Base-by-base conservation (phyloP, 2,888 invertebrate genomes). In the Aelia acuminata region DNA sequence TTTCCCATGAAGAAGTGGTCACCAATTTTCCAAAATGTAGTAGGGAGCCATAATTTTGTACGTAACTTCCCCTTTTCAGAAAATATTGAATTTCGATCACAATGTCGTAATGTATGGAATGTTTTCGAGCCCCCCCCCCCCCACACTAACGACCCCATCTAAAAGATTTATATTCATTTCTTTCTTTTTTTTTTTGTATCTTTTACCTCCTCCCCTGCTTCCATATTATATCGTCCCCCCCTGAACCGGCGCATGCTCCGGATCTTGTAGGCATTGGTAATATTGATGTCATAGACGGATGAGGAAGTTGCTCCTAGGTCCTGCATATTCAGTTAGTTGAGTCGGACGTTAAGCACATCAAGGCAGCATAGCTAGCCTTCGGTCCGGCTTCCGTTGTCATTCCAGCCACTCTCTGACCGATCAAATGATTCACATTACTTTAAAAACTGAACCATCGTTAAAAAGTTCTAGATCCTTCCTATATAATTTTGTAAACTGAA, bases 241-340 rank as follows among this genome's bases (percentile, higher is more conserved):
- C 10, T 43, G 43, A 10, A 43, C 43, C 43, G 43, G 43, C 10
- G 4, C 7, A 43, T 63, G 63, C 31, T 63, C 26, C 63, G 31
- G 63, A 63, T 70, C 31, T 35, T 20, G 63, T 15, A 35, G 63
- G 63, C 63, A 70, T 31, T 70, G 31, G 35, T 18, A 20, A 7
- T n/a, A n/a, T n/a, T 70, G 63, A 70, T 35, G 31, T 70, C 63
- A 70, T 35, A 70, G 63, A 31, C 63, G 63, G 63, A 70, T 70
- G 63, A 5, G 63, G 63, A 70, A 70, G 63, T 70, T 31, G 63
- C 57, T 4, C 13, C 7, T 7, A 35, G 63, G 63, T 70, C 18
- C 31, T 70, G 20, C 63, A 70, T 70, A 70, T 35, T 70, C 31
- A 70, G 63, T 5, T 18, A 35, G n/a, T n/a, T n/a, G 31, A 10